Percentiles rank a stretch among this genome's conserved stretches.
Evolutionary conservation across 2,113 vertebrate species (phyloP).

Genomic region (Speoplatyrhinus poulsoni): DNA sequence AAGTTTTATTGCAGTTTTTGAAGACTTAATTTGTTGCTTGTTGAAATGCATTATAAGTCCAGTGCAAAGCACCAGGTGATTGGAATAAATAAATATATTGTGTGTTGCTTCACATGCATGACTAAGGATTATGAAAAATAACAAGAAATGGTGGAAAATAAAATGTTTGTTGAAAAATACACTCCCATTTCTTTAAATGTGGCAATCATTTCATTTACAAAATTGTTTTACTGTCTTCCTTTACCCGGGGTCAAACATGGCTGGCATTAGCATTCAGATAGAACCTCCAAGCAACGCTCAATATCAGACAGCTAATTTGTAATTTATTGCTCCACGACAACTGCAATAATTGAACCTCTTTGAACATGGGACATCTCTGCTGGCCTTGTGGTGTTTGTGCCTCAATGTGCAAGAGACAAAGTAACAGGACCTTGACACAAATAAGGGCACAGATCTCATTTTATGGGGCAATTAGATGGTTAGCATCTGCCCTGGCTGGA

Average conservation of each 20-base stretch:
- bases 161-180: too few species aligned
- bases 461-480: slow-evolving; percentile 61
- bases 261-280: slow-evolving; percentile 72
- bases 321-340: slow-evolving; percentile 79
- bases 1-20: too few species aligned
- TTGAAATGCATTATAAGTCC: too few species aligned
- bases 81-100: too few species aligned
- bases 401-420: slow-evolving; percentile 40
- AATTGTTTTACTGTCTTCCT: slow-evolving; percentile 37
- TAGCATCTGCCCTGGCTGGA: slow-evolving; percentile 48
- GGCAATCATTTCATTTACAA: slow-evolving; percentile 19
- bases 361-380: slow-evolving; percentile 62
- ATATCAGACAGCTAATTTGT: slow-evolving; percentile 75
- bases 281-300: slow-evolving; percentile 57
- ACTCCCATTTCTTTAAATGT: neutral
- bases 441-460: slow-evolving; percentile 70
- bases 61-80: too few species aligned
- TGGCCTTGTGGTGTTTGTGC: slow-evolving; percentile 56
- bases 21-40: too few species aligned
- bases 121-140: too few species aligned
- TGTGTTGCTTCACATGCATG: too few species aligned
- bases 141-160: too few species aligned
- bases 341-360: slow-evolving; percentile 77
- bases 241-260: slow-evolving; percentile 53
- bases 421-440: slow-evolving; percentile 61